phyloP scores from a whole-genome alignment of 1,140 invertebrate genomes.

The Drosophila parabipectinata region DNA sequence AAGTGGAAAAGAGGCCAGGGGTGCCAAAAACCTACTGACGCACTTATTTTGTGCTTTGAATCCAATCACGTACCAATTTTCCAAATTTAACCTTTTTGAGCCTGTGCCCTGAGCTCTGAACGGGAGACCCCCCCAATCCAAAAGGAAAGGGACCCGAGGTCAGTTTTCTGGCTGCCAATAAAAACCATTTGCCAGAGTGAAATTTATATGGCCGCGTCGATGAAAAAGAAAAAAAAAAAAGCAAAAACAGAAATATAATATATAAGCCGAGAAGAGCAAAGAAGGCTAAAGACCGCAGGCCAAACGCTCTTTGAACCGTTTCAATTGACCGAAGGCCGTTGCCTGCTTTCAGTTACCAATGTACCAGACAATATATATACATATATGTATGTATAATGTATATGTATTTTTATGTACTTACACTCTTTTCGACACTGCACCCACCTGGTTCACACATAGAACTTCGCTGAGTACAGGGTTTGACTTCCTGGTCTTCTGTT shows the following conservation, averaged over 20 bases:
- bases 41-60: slow-evolving; percentile 82
- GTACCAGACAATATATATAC: neutral
- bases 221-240: slow-evolving; percentile 32
- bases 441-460: no score
- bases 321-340: slow-evolving; percentile 66
- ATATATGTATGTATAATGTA: no score
- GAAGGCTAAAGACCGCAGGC: slow-evolving; percentile 40
- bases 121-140: neutral
- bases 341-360: neutral
- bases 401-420: no score
- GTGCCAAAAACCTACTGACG: slow-evolving; percentile 62
- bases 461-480: no score
- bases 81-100: slow-evolving; percentile 81
- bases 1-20: slow-evolving; percentile 54
- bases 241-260: slow-evolving; percentile 11
- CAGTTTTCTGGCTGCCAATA: slow-evolving; percentile 66
- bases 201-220: slow-evolving; percentile 78
- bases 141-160: slow-evolving; percentile 14
- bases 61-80: slow-evolving; percentile 82
- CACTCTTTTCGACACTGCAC: no score
- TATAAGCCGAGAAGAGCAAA: slow-evolving; percentile 6
- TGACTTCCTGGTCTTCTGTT: no score
- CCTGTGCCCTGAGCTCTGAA: slow-evolving; percentile 18
- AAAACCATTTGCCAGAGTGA: slow-evolving; percentile 80
- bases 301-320: slow-evolving; percentile 71